A percentile compares a stretch with the other conserved stretches of the same genome.
These are phyloP conservation scores for Papio anubis DNA, from an alignment of 2,113 vertebrate species.

Conservation along the genomic window DNA sequence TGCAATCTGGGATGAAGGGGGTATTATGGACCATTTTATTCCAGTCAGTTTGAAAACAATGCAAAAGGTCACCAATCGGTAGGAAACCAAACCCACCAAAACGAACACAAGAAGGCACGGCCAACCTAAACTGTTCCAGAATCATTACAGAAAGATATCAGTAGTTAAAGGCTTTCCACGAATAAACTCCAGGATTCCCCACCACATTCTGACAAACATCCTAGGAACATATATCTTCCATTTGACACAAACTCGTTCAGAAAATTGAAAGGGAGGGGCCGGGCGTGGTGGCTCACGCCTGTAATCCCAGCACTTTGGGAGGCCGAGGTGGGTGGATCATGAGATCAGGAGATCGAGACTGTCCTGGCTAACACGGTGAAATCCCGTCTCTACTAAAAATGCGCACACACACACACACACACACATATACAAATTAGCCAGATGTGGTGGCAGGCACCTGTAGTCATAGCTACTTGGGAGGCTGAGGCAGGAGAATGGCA, in stretches of 20 bases:
- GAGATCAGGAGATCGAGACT: too few relatives aligned
- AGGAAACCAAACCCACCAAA: neutral
- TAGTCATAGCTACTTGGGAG: too few relatives aligned
- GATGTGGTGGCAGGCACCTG: too few relatives aligned
- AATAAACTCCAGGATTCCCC: neutral
- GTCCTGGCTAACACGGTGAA: too few relatives aligned
- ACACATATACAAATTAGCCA: too few relatives aligned
- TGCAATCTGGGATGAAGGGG: too few relatives aligned
- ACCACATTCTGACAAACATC: neutral
- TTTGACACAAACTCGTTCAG: neutral
- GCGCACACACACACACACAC: too few relatives aligned
- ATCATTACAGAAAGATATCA: neutral
- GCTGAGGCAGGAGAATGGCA: too few relatives aligned
- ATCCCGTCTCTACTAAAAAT: too few relatives aligned
- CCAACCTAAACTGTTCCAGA: neutral
- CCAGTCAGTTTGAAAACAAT: neutral
- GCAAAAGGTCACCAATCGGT: neutral
- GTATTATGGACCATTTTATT: neutral
- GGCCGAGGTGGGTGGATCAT: too few relatives aligned
- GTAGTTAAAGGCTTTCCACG: neutral
- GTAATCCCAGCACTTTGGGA: too few relatives aligned
- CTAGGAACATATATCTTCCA: neutral
- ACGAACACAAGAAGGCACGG: neutral
- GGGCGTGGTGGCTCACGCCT: too few relatives aligned
- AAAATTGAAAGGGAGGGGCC: neutral